Evolutionary conservation across 2,888 invertebrate species (phyloP).

Genomic region (Lordiphosa fenestrarum): DNA sequence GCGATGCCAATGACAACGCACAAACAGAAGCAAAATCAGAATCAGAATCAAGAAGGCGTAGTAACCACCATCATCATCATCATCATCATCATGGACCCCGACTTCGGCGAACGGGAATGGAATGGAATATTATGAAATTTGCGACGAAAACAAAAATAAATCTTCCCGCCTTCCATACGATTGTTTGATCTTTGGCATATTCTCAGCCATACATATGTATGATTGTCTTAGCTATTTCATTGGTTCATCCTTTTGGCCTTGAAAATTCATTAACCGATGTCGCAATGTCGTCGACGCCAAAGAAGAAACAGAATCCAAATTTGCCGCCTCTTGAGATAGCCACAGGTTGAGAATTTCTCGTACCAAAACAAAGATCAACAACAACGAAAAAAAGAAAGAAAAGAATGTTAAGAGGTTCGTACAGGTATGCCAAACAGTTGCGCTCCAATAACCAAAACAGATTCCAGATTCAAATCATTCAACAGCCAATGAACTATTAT

Average conservation of each 20-base stretch:
- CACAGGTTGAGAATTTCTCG: not conserved
- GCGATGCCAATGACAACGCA: slow-evolving; percentile 39
- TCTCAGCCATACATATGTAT: no score
- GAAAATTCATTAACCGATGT: slow-evolving; percentile 51
- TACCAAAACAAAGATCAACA: slow-evolving; percentile 1
- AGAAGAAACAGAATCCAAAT: slow-evolving; percentile 20
- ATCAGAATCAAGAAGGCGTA: not conserved
- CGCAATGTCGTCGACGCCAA: not conserved
- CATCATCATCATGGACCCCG: not conserved
- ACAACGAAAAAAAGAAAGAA: not conserved
- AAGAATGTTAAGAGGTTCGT: no score
- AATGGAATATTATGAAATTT: slow-evolving; percentile 58
- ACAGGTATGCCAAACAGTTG: no score
- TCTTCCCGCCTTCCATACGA: slow-evolving; percentile 19
- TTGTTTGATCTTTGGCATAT: no score
- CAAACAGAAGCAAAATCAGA: not conserved
- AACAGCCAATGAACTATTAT: no score
- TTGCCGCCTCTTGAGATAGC: slow-evolving; percentile 41
- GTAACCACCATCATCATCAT: slow-evolving; percentile 6
- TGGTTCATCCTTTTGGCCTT: slow-evolving; percentile 58
- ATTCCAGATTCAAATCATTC: no score
- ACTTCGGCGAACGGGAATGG: slow-evolving; percentile 25
- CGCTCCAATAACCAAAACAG: no score
- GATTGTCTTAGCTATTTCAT: no score
- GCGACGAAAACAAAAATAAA: slow-evolving; percentile 66